These are phyloP conservation scores for Lacanobia wlatinum DNA, from an alignment of 2,888 invertebrate species.

Conservation along the genomic window DNA sequence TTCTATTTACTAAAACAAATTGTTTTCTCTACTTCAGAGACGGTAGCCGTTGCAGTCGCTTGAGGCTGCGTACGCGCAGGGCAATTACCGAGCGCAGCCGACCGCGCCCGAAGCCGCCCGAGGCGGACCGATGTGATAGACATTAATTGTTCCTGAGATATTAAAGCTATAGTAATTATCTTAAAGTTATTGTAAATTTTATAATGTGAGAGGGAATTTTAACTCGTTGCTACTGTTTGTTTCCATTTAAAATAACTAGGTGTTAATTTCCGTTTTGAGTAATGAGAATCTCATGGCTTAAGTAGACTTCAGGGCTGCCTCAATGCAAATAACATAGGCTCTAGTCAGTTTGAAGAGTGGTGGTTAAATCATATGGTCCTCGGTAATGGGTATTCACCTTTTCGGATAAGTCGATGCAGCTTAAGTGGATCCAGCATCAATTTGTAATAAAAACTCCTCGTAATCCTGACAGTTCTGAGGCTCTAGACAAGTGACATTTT, in stretches of 20 bases:
- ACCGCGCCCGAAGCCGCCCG: constrained; percentile 74
- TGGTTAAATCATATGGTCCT: background rate
- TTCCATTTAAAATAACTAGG: constrained; percentile 45
- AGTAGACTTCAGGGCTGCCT: background rate
- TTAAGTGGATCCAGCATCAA: background rate
- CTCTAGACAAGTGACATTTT: no score
- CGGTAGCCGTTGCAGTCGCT: constrained; percentile 72
- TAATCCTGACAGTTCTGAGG: no score
- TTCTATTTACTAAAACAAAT: constrained; percentile 79
- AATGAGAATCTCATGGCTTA: constrained; percentile 4
- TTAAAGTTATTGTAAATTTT: constrained; percentile 70
- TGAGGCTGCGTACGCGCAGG: constrained; percentile 70
- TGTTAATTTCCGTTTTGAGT: constrained; percentile 38
- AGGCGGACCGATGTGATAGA: constrained; percentile 77
- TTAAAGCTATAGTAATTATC: constrained; percentile 76
- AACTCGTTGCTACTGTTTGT: constrained; percentile 57
- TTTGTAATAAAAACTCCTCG: background rate
- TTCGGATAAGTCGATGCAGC: background rate
- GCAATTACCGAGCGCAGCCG: constrained; percentile 72
- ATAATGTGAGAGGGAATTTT: constrained; percentile 57
- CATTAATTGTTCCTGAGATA: constrained; percentile 82
- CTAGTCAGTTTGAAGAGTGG: background rate
- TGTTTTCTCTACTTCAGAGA: constrained; percentile 72
- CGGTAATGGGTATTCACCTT: background rate
- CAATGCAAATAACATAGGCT: background rate